These are phyloP conservation scores for Phorcus lineatus DNA, from an alignment of 2,888 invertebrate species.

Conservation along the genomic window DNA sequence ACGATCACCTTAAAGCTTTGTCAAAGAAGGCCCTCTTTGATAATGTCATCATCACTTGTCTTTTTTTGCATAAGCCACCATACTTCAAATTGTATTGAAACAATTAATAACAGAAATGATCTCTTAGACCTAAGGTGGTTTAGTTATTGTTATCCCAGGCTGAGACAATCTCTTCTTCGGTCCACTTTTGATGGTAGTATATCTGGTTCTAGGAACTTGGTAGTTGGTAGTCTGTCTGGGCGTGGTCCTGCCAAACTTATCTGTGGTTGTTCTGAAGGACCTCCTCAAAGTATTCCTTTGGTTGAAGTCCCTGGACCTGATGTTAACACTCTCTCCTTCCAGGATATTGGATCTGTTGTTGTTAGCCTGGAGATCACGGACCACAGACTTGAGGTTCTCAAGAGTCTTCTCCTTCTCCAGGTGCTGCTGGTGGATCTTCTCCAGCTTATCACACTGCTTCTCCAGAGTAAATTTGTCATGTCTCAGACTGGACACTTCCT, in stretches of 20 bases:
- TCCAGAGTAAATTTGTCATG: conserved; percentile 37
- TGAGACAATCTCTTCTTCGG: neutral
- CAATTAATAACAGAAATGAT: too few relatives aligned
- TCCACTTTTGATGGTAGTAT: neutral
- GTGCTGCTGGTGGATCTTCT: conserved; percentile 45
- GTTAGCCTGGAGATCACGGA: conserved; percentile 39
- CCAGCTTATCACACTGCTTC: conserved; percentile 39
- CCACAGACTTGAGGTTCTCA: conserved; percentile 48
- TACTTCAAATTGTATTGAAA: too few relatives aligned
- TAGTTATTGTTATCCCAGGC: too few relatives aligned
- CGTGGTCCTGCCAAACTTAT: neutral
- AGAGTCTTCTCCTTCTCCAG: conserved; percentile 57
- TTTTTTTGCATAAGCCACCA: too few relatives aligned
- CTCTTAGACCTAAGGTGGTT: too few relatives aligned
- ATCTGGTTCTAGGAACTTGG: neutral
- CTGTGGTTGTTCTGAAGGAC: neutral
- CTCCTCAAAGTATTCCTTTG: neutral
- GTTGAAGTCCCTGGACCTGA: neutral
- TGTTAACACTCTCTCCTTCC: neutral
- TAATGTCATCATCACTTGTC: too few relatives aligned
- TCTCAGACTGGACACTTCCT: conserved; percentile 30
- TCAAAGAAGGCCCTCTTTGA: too few relatives aligned
- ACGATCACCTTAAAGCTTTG: too few relatives aligned
- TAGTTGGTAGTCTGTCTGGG: neutral
- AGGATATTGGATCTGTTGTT: neutral